Evolutionary conservation across 2,888 invertebrate genomes (phyloP).

Genomic region (Synanthedon tipuliformis): DNA sequence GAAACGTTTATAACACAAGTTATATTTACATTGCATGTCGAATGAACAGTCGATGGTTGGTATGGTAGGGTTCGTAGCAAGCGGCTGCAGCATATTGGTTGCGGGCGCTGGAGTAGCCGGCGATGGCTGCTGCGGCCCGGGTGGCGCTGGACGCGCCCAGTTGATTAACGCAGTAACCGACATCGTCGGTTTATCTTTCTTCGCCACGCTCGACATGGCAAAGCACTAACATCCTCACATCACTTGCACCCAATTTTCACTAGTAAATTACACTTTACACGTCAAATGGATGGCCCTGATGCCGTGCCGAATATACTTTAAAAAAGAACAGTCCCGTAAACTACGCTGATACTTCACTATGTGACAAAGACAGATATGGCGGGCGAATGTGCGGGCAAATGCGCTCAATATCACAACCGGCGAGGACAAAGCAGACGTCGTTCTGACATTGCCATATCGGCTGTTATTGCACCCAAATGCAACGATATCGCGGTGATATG

Average conservation of each 20-base stretch:
- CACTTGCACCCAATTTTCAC: conserved; percentile 47
- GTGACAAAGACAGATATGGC: conserved; percentile 18
- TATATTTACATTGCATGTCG: conserved; percentile 62
- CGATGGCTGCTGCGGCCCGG: conserved; percentile 39
- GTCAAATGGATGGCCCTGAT: conserved; percentile 17
- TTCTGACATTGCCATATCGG: conserved; percentile 63
- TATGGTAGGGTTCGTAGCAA: conserved; percentile 34
- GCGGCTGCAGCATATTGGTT: conserved; percentile 33
- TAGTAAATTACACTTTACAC: conserved; percentile 29
- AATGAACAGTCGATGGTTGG: conserved; percentile 54
- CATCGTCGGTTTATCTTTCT: conserved; percentile 89
- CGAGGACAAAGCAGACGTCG: conserved; percentile 49
- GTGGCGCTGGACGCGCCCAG: conserved; percentile 71
- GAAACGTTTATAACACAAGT: neutral
- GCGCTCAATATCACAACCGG: conserved; percentile 23
- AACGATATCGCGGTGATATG: conserved; percentile 45
- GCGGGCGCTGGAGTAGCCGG: conserved; percentile 39
- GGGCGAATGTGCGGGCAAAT: conserved; percentile 20
- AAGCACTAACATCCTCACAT: conserved; percentile 62
- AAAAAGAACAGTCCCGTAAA: conserved; percentile 21
- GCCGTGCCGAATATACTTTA: conserved; percentile 10
- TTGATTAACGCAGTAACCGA: conserved; percentile 86
- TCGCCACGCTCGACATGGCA: conserved; percentile 75
- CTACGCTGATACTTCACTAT: conserved; percentile 14
- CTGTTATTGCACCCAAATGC: conserved; percentile 48